Conservation (phyloP, 2,113 vertebrate genomes). For the Mobula hypostoma region DNA sequence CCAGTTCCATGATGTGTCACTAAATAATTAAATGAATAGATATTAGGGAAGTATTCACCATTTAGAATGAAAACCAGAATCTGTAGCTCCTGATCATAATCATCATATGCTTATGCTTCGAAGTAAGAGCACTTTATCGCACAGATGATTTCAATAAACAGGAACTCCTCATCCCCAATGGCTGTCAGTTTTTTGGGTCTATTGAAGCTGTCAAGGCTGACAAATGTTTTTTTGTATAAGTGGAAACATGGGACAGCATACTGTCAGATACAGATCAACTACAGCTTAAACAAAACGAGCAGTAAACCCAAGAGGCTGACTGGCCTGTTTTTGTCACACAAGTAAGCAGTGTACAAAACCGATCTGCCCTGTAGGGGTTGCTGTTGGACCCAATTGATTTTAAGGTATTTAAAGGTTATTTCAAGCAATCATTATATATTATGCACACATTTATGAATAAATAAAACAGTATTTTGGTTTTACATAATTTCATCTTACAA, state of each 20-base stretch:
- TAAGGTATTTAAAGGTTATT: neutral
- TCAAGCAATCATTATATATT: neutral
- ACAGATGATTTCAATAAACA: neutral
- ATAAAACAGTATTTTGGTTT: slow-evolving; percentile 1
- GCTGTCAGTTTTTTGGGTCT: neutral
- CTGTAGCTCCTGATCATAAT: too few species aligned
- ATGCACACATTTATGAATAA: too few species aligned
- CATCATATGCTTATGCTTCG: neutral
- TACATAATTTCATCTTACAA: neutral
- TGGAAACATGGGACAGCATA: neutral
- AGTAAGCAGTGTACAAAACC: neutral
- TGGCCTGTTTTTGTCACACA: neutral
- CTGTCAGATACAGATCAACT: neutral
- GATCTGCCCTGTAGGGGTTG: neutral
- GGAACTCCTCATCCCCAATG: neutral
- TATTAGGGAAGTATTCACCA: too few species aligned
- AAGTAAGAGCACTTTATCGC: neutral
- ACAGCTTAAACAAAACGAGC: neutral
- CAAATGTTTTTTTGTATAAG: neutral
- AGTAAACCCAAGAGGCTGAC: neutral
- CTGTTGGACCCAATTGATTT: neutral
- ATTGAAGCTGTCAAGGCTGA: neutral
- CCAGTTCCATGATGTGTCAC: too few species aligned
- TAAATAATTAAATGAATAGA: too few species aligned
- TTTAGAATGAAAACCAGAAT: too few species aligned